Percentiles rank a stretch among this genome's conserved stretches.
These are phyloP conservation scores for Nephotettix cincticeps DNA, from an alignment of 1,140 invertebrate species.

Conservation along the genomic window DNA sequence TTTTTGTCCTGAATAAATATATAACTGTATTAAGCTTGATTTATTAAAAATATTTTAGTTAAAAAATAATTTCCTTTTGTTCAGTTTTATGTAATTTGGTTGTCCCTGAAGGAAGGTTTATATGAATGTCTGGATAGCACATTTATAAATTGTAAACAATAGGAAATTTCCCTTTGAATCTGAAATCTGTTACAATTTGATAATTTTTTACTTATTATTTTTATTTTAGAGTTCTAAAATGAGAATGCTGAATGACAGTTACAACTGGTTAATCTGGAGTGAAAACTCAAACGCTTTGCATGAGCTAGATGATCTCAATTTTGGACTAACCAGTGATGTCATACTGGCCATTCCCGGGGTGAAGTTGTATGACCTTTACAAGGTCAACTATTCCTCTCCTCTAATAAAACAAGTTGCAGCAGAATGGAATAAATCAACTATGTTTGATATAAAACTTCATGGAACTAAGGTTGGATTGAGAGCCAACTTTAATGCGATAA, in stretches of 20 bases:
- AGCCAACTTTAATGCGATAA: background rate
- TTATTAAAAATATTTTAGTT: too few relatives aligned
- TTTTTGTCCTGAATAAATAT: too few relatives aligned
- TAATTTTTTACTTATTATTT: background rate
- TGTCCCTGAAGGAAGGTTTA: too few relatives aligned
- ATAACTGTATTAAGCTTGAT: too few relatives aligned
- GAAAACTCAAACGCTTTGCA: background rate
- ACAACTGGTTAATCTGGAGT: slow-evolving; percentile 8
- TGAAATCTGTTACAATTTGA: background rate
- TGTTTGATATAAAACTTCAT: background rate
- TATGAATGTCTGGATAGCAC: too few relatives aligned
- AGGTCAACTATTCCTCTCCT: slow-evolving; percentile 17
- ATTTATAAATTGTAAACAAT: too few relatives aligned
- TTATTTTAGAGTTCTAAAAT: background rate
- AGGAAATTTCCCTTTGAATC: too few relatives aligned
- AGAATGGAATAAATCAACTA: background rate
- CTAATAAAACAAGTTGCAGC: background rate
- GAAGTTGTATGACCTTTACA: slow-evolving; percentile 2
- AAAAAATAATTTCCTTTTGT: too few relatives aligned
- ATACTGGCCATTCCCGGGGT: background rate
- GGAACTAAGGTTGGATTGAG: background rate
- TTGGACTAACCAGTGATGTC: slow-evolving; percentile 15
- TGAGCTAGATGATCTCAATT: background rate
- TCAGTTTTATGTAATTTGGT: too few relatives aligned
- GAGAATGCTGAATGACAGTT: slow-evolving; percentile 16